phyloP scores from a whole-genome alignment of 2,113 vertebrate species.

The Tupaia tana region DNA sequence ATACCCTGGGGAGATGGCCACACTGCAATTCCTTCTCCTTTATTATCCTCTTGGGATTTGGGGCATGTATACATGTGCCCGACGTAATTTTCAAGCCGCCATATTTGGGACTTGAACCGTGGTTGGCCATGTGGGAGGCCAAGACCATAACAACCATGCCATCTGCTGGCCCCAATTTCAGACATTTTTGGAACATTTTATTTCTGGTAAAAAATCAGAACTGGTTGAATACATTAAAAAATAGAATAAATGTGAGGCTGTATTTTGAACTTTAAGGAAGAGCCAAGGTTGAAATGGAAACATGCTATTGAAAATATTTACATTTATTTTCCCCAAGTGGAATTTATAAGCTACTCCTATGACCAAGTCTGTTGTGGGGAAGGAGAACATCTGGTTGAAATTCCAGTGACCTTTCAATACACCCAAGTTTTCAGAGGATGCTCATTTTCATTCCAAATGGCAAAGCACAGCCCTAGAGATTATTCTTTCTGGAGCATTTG shows the following conservation, averaged over 20 bases:
- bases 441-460: slow-evolving; percentile 79
- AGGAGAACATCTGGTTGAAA: slow-evolving; percentile 71
- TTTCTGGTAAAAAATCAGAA: background rate
- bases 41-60: too few relatives aligned
- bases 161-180: background rate
- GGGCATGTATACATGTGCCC: too few relatives aligned
- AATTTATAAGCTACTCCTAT: slow-evolving; percentile 48
- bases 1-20: too few relatives aligned
- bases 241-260: background rate
- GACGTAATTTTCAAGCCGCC: too few relatives aligned
- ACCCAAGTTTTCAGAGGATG: slow-evolving; percentile 62
- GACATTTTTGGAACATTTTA: slow-evolving; percentile 40
- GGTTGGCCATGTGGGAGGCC: too few relatives aligned
- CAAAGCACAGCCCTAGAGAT: slow-evolving; percentile 61
- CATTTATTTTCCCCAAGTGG: slow-evolving; percentile 60
- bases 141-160: too few relatives aligned
- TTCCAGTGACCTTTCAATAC: slow-evolving; percentile 79
- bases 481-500: slow-evolving; percentile 70
- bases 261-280: slow-evolving; percentile 63
- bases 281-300: slow-evolving; percentile 60
- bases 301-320: slow-evolving; percentile 74
- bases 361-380: slow-evolving; percentile 40
- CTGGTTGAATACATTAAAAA: background rate
- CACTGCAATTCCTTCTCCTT: too few relatives aligned
- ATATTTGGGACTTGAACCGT: too few relatives aligned